Evolutionary conservation across 2,113 vertebrate species (phyloP), one percentile per base, ranked within the genome.

Genomic region (Nestor notabilis): DNA sequence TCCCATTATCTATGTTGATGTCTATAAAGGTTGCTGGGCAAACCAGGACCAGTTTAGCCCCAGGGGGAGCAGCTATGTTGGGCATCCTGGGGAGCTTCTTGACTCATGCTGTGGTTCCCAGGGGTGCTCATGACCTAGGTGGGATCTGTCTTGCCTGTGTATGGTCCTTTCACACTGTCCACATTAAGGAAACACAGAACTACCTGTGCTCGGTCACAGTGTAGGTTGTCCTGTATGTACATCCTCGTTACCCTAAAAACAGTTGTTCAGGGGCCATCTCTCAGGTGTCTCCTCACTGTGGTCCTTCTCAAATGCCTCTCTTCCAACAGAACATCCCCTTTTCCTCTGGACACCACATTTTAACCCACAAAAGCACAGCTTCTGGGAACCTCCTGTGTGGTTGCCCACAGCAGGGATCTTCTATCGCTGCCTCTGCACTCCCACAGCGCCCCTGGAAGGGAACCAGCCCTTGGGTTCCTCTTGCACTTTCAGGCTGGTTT

Each of bases 401-500:
- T 55, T 29, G 4, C 72, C 35, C 46, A 3, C 17, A 16, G 75
- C 1, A 0, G 49, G 69, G 55, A 66, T 71, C 69, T 64, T 64
- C 50, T 17, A 0, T 8, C 15, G 65, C 88, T 39, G 39, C 21
- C 72, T 63, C 41, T 50, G 43, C 56, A 0, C 28, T 23, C 60
- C 68, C 17, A 23, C 39, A 47, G 82, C 49, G 39, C 43, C 47
- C 41, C 55, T 43, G 89, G 39, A 27, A 41, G 31, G 39, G 39
- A 46, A 12, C 21, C 66, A 8, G 5, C 13, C 66, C 49, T 9
- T 4, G 66, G 28, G 24, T 3, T 83, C 44, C 66, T 1, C 9
- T 10, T 3, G 41, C 24, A 1, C 5, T 3, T 27, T 17, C 1
- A 0, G 13, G 55, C 14, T 27, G 84, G 6, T n/a, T 64, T 49